Base-by-base conservation (phyloP, 2,888 invertebrate species). In the Neoascia interrupta region DNA sequence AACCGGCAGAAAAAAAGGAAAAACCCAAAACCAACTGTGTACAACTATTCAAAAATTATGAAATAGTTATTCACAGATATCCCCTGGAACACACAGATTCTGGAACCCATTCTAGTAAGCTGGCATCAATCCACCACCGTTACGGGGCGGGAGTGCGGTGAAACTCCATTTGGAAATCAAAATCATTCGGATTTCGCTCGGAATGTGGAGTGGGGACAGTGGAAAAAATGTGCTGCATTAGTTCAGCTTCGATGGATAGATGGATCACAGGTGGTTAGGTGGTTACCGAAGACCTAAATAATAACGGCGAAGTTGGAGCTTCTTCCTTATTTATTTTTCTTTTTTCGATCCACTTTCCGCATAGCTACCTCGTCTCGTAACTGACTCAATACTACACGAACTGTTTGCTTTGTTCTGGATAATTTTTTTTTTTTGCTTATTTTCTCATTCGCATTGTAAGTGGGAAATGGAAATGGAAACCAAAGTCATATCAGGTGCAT, bases 181-280 rank as follows among this genome's bases (percentile, higher is more conserved):
- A 39, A 37, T 6, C n/a, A 34, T 43, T 18, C n/a, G 60, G 21
- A n/a, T n/a, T n/a, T n/a, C n/a, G n/a, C n/a, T n/a, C n/a, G n/a
- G n/a, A n/a, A n/a, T n/a, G 36, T 2, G 5, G 36, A 6, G 18
- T 34, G 18, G 28, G 21, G 8, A 2, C 28, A 43, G 13, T 11
- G 43, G 21, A 11, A 28, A n/a, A 21, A 36, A 41, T 26, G 26
- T 39, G 19, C 15, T 34, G 43, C 56, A 75, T 75, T 75, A 70
- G 56, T 64, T 45, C 10, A 70, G 75, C 69, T 75, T 70, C 70
- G 63, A 75, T 70, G 69, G 75, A 6, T 70, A 64, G 75, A 70
- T 69, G 56, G 75, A 56, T 63, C 54, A 69, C 11, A 54, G 34
- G 66, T 69, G 63, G 45, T 63, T 49, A 39, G 31, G 37, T n/a